Evolutionary conservation across 2,797 vertebrate genomes (phyloP).

Genomic region (Limnodromus scolopaceus): DNA sequence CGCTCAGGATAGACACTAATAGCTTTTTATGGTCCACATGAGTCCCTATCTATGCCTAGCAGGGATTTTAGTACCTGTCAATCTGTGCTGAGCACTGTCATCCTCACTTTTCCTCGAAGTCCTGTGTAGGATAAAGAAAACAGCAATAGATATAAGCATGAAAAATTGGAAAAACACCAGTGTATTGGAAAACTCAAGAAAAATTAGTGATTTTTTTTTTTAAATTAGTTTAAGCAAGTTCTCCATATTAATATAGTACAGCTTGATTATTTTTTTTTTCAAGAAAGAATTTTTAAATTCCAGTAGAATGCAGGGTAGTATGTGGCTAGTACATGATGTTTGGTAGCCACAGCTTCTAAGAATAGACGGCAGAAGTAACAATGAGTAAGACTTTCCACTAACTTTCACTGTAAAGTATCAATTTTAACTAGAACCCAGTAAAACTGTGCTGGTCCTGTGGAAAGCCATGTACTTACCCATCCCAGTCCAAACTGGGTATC

Average conservation of each 20-base stretch:
- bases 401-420: background rate
- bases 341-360: background rate
- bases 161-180: background rate
- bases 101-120: background rate
- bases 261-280: background rate
- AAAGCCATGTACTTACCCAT: background rate
- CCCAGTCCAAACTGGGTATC: background rate
- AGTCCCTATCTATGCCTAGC: background rate
- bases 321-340: background rate
- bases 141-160: background rate
- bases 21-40: background rate
- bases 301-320: background rate
- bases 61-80: background rate
- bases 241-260: background rate
- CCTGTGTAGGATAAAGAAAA: background rate
- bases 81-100: background rate
- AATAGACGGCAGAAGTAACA: background rate
- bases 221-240: background rate
- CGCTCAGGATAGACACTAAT: background rate
- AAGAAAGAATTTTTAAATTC: background rate
- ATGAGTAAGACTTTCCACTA: rapidly evolving
- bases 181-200: background rate
- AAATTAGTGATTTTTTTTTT: rapidly evolving
- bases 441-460: background rate
- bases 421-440: background rate